phyloP scores from a whole-genome alignment of 2,113 vertebrate species.

The Pollimyrus isidori region DNA sequence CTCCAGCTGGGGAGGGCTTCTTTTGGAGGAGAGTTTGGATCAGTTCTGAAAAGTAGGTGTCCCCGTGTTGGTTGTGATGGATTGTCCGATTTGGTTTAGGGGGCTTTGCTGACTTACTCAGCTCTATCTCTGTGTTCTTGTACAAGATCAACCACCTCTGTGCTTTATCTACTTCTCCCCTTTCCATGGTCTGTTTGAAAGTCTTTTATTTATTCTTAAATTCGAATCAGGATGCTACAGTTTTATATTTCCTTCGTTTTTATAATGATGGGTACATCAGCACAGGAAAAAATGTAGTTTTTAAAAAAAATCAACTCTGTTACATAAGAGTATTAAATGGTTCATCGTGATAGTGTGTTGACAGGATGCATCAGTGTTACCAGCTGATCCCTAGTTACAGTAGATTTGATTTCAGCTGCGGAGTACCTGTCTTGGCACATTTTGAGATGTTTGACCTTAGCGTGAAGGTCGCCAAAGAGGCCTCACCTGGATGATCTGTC shows the following conservation, averaged over 20 bases:
- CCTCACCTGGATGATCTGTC: neutral
- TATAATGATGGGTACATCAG: neutral
- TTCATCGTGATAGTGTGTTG: neutral
- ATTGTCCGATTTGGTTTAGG: neutral
- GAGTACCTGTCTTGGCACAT: neutral
- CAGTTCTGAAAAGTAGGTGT: neutral
- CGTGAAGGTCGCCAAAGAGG: neutral
- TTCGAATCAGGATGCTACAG: neutral
- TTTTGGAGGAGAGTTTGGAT: neutral
- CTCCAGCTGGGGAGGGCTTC: neutral
- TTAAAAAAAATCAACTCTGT: neutral
- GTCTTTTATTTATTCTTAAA: neutral
- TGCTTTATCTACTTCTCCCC: neutral
- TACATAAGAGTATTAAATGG: neutral
- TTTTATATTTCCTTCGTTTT: neutral
- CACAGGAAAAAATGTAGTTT: neutral
- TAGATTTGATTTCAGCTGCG: neutral
- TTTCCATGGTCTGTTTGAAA: neutral
- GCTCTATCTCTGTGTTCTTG: neutral
- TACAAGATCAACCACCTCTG: neutral
- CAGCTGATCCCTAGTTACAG: neutral
- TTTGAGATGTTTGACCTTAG: neutral
- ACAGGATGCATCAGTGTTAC: neutral
- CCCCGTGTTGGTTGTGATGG: neutral
- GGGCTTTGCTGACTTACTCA: neutral